A percentile compares a stretch with the other conserved stretches of the same genome.
These are phyloP conservation scores for Embidobia sp. DNA, from an alignment of 2,888 invertebrate genomes.

Conservation along the genomic window DNA sequence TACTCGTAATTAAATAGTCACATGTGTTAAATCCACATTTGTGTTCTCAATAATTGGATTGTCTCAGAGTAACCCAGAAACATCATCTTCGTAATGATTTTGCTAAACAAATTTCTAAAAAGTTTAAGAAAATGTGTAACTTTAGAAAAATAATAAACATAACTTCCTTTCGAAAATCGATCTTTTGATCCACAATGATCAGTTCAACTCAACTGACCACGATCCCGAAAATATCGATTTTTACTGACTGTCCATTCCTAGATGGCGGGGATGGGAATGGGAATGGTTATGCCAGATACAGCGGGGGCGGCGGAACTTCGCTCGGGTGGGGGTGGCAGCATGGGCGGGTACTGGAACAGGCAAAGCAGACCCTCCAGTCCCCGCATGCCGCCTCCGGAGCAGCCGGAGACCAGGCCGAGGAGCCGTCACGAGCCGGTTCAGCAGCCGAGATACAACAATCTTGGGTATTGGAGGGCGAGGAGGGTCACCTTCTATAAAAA, in stretches of 20 bases:
- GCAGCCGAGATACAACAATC: constrained; percentile 86
- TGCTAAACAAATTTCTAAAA: no score
- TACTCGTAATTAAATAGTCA: no score
- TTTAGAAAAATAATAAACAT: no score
- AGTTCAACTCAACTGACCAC: constrained; percentile 13
- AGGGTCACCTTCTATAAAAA: constrained; percentile 95
- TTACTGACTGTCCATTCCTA: constrained; percentile 42
- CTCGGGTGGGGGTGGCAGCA: constrained; percentile 77
- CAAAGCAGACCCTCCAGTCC: constrained; percentile 82
- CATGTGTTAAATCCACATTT: no score
- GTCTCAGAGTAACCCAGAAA: no score
- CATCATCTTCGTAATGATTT: no score
- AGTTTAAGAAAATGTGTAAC: no score
- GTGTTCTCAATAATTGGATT: no score
- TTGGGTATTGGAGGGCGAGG: constrained; percentile 93
- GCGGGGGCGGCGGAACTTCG: constrained; percentile 70
- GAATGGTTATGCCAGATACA: constrained; percentile 74
- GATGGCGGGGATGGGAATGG: constrained; percentile 68
- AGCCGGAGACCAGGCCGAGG: constrained; percentile 83
- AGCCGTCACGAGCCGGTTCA: constrained; percentile 83
- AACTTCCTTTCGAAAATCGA: background rate
- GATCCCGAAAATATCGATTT: constrained; percentile 53
- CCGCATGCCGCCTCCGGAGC: constrained; percentile 83
- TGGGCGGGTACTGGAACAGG: constrained; percentile 83
- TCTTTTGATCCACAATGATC: background rate